Base-by-base conservation (phyloP, 2,113 vertebrate species). In the Hirundichthys speculiger region DNA sequence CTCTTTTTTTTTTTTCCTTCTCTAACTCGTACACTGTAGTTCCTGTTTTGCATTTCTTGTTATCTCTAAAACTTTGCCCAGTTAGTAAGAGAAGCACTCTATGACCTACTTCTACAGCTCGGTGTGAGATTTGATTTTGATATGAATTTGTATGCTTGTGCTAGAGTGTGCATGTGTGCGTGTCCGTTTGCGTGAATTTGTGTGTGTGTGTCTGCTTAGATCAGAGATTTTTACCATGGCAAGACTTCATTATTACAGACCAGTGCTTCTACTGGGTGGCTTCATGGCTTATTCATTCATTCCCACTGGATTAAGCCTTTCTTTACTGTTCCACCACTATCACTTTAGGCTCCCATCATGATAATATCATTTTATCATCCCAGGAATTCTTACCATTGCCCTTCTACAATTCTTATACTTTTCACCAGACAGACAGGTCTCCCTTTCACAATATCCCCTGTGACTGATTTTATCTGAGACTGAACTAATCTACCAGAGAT, bases 61-160 rank as follows among this genome's bases (percentile, higher is more conserved):
- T 86, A 81, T 90, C 81, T 61, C 20, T 27, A 24, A 76, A 88
- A 80, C 73, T 75, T 82, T 62, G 51, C 75, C 52, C 64, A 43
- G 72, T 71, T 76, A 57, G 62, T 70, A 42, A 52, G 69, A 80
- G 80, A 82, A 69, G 64, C 77, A 74, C 79, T 77, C 62, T 60
- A 53, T 84, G 88, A 86, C 86, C 86, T 79, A 88, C 59, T 87
- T 87, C 77, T 71, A 34, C 73, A 58, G 64, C 75, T 63, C 69
- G 63, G 69, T 87, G 72, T 73, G 57, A 87, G 77, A 83, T 87
- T 82, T 85, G 75, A 87, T 84, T 82, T 70, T 81, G 86, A 87
- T 87, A 79, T 67, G 63, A 83, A 74, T 78, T 77, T 77, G 56
- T 75, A 56, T 78, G 71, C 72, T 64, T 45, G 51, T 57, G 60